Percentiles rank a stretch among this genome's conserved stretches.
These are phyloP conservation scores for Leptinotarsa defecta DNA, from an alignment of 1,140 invertebrate genomes.

Conservation along the genomic window DNA sequence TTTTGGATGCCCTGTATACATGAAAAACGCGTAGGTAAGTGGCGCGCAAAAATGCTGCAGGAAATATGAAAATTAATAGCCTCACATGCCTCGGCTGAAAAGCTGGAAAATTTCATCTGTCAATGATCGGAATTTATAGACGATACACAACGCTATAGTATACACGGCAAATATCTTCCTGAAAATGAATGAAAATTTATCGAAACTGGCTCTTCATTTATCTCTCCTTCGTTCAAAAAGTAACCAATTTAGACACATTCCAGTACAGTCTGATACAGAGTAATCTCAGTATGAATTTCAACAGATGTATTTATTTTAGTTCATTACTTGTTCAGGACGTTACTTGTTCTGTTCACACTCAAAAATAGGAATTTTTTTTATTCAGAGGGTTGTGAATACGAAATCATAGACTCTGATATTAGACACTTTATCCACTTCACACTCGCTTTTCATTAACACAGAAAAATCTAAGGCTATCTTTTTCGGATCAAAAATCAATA, in stretches of 20 bases:
- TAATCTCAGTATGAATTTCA: no score
- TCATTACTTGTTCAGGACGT: no score
- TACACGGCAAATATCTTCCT: slow-evolving; percentile 1
- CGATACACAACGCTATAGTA: neutral
- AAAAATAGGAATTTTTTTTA: no score
- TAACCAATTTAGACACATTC: neutral
- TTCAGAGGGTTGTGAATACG: no score
- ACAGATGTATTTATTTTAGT: no score
- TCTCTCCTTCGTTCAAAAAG: neutral
- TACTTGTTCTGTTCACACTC: no score
- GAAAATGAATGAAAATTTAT: neutral
- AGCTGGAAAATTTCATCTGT: slow-evolving; percentile 20
- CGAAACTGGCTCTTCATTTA: neutral
- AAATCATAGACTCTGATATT: no score
- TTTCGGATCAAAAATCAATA: no score
- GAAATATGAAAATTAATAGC: slow-evolving; percentile 18
- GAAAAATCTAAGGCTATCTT: no score
- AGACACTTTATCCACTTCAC: no score
- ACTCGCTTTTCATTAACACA: no score
- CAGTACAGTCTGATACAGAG: no score
- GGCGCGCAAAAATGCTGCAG: neutral
- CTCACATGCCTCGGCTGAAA: slow-evolving; percentile 14
- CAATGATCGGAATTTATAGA: slow-evolving; percentile 12
- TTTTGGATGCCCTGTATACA: neutral
- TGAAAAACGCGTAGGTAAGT: neutral